Conservation (phyloP, 2,797 vertebrate species). For the Rhinatrema bivittatum region DNA sequence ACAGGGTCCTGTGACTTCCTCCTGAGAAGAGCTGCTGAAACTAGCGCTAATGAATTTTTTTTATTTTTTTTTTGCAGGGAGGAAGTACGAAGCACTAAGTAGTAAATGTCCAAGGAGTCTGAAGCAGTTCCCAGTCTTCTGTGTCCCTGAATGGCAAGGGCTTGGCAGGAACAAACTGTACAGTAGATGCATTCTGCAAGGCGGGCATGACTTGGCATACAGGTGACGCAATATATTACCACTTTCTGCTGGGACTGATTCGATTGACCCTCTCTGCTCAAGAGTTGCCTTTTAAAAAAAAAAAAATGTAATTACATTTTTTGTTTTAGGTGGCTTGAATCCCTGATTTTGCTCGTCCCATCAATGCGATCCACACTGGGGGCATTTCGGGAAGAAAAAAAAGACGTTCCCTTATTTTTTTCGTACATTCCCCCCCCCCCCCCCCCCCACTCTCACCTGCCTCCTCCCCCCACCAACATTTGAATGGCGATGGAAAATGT, state of each 20-base stretch:
- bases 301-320: too few relatives aligned
- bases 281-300: slow-evolving; percentile 32
- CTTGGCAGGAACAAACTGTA: slow-evolving; percentile 43
- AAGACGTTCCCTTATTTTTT: too few relatives aligned
- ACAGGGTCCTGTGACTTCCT: too few relatives aligned
- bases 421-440: slow-evolving; percentile 9
- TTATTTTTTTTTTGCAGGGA: not conserved
- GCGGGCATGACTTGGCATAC: slow-evolving; percentile 43
- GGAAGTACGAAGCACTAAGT: not conserved
- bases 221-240: slow-evolving; percentile 40
- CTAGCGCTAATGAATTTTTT: not conserved
- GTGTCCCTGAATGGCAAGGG: not conserved
- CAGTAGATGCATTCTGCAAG: slow-evolving; percentile 41
- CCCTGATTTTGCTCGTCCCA: too few relatives aligned
- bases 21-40: not conserved
- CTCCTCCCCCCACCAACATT: not conserved
- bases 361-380: too few relatives aligned
- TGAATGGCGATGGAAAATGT: not conserved
- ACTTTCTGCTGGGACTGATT: slow-evolving; percentile 42
- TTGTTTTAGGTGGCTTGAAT: too few relatives aligned
- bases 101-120: not conserved
- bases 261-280: slow-evolving; percentile 36
- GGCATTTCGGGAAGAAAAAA: too few relatives aligned
- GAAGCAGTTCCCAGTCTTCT: slow-evolving; percentile 5
- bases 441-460: slow-evolving; percentile 1